Percentiles rank a stretch among this genome's conserved stretches.
These are phyloP conservation scores for Otus sunia DNA, from an alignment of 2,113 vertebrate species.

Conservation along the genomic window DNA sequence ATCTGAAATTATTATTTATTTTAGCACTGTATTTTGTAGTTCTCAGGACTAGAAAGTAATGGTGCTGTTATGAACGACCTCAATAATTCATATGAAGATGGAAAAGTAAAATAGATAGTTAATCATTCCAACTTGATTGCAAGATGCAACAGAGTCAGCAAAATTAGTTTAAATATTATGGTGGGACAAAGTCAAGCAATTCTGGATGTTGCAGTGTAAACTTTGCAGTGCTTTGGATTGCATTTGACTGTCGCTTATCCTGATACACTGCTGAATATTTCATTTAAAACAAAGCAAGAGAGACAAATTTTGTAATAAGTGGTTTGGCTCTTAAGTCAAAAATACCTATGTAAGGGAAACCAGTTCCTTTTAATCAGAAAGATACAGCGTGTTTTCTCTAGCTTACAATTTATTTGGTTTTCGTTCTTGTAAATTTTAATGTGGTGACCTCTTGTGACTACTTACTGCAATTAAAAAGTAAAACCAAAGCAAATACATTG, in stretches of 20 bases:
- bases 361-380: background rate
- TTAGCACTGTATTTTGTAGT: background rate
- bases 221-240: background rate
- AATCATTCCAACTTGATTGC: background rate
- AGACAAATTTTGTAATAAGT: background rate
- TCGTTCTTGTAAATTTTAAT: background rate
- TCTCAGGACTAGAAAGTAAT: background rate
- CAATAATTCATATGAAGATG: background rate
- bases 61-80: background rate
- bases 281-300: background rate
- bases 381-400: background rate
- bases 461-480: background rate
- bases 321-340: background rate
- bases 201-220: background rate
- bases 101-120: background rate
- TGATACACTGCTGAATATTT: background rate
- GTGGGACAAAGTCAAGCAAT: background rate
- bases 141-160: background rate
- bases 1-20: background rate
- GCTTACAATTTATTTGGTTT: background rate
- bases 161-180: background rate
- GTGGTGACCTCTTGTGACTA: background rate
- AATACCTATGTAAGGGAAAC: background rate
- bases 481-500: background rate
- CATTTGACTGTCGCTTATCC: background rate